phyloP scores from a whole-genome alignment of 2,797 vertebrate species.

The Sebastes glaucus region DNA sequence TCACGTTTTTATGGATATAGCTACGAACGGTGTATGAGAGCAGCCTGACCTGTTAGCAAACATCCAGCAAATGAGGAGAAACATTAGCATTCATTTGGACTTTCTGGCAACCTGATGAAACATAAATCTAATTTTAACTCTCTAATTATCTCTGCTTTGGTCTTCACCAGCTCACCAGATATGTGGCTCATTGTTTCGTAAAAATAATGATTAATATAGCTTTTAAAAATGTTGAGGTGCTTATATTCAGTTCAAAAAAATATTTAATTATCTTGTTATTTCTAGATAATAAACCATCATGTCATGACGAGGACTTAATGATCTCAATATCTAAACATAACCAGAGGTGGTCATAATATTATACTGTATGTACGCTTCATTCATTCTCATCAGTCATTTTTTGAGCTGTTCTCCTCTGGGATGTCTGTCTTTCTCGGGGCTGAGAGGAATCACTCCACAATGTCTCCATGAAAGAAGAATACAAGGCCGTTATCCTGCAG shows the following conservation, averaged over 20 bases:
- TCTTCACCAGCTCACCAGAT: background rate
- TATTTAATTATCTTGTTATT: background rate
- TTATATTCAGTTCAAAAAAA: background rate
- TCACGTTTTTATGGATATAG: no score
- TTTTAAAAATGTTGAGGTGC: background rate
- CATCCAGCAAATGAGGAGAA: background rate
- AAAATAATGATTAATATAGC: background rate
- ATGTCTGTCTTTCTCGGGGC: background rate
- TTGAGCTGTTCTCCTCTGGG: background rate
- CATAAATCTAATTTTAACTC: background rate
- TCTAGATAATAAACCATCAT: background rate
- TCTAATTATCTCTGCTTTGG: background rate
- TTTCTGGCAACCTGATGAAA: background rate
- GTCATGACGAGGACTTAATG: no score
- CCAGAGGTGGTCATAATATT: background rate
- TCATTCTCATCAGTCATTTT: background rate
- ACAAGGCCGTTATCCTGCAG: background rate
- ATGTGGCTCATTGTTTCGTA: background rate
- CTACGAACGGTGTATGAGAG: no score
- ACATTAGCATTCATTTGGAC: background rate
- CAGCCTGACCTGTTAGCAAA: background rate
- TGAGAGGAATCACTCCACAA: background rate
- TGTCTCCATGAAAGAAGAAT: background rate
- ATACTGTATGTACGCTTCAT: background rate
- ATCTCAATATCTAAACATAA: background rate